Evolutionary conservation across 2,113 vertebrate genomes (phyloP).

Genomic region (Caranx ignobilis): DNA sequence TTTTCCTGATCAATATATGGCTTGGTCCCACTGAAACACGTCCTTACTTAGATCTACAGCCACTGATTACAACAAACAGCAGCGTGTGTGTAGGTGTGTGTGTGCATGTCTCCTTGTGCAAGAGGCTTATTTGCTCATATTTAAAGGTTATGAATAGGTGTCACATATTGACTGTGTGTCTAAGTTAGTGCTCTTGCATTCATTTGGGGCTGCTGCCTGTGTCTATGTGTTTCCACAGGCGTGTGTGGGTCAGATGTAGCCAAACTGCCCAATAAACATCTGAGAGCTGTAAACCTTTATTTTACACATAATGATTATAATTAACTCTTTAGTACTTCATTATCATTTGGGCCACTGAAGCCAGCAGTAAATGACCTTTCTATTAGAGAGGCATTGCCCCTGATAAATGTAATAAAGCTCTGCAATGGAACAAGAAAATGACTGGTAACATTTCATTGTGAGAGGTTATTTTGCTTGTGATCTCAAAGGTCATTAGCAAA

Average conservation of each 20-base stretch:
- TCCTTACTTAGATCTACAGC: constrained; percentile 17
- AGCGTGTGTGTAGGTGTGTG: background rate
- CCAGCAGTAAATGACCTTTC: constrained; percentile 45
- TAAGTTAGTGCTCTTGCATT: constrained; percentile 17
- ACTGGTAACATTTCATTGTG: constrained; percentile 24
- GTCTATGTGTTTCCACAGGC: background rate
- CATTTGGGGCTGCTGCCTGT: background rate
- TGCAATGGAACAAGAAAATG: constrained; percentile 27
- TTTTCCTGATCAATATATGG: constrained; percentile 30
- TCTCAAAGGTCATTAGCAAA: constrained; percentile 23
- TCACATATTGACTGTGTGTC: constrained; percentile 50
- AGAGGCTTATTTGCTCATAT: constrained; percentile 44
- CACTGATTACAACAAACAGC: constrained; percentile 38
- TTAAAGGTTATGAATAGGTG: constrained; percentile 60
- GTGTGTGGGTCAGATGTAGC: background rate
- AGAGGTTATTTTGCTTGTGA: constrained; percentile 42
- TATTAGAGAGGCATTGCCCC: constrained; percentile 25
- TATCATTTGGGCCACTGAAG: constrained; percentile 45
- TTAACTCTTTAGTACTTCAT: constrained; percentile 53
- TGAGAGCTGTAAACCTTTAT: constrained; percentile 49
- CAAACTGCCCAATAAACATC: constrained; percentile 39
- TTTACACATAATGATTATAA: constrained; percentile 48
- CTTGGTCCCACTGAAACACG: constrained; percentile 13
- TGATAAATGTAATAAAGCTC: constrained; percentile 24
- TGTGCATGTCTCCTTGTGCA: constrained; percentile 1